Percentiles rank a stretch among this genome's conserved stretches.
These are phyloP conservation scores for Chironomus striatipennis DNA, from an alignment of 1,140 invertebrate species.

Conservation along the genomic window DNA sequence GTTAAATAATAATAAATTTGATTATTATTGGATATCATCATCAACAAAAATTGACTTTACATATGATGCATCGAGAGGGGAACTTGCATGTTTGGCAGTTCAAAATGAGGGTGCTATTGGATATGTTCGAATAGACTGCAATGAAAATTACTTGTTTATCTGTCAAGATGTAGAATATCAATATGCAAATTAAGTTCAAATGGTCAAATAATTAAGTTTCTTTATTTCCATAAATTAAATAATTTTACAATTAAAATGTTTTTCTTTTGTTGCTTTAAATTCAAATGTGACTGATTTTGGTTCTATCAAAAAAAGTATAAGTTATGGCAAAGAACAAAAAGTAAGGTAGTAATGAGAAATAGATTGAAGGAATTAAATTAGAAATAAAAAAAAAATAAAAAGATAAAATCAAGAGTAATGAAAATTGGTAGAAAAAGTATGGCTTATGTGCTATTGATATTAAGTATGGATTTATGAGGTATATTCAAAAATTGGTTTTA, in stretches of 20 bases:
- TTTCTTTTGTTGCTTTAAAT: not conserved
- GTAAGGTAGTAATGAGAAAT: too few species aligned
- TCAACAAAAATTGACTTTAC: not conserved
- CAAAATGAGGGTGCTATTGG: not conserved
- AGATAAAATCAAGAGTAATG: too few species aligned
- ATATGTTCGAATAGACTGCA: not conserved
- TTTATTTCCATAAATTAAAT: conserved; percentile 15
- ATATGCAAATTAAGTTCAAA: conserved; percentile 1
- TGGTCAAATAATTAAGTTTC: not conserved
- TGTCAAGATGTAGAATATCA: not conserved
- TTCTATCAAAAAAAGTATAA: too few species aligned
- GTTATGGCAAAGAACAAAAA: too few species aligned
- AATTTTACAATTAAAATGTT: not conserved
- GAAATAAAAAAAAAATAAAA: too few species aligned
- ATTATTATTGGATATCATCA: not conserved
- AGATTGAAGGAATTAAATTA: too few species aligned
- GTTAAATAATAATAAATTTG: not conserved
- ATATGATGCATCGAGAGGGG: not conserved
- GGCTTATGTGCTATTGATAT: not conserved
- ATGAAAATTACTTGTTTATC: not conserved
- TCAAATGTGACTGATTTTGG: not conserved
- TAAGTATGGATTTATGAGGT: conserved; percentile 17
- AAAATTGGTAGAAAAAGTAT: not conserved
- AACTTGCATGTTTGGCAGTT: not conserved
- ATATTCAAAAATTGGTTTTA: conserved; percentile 17